Evolutionary conservation across 2,113 vertebrate genomes (phyloP).

Genomic region (Pseudorasbora parva): DNA sequence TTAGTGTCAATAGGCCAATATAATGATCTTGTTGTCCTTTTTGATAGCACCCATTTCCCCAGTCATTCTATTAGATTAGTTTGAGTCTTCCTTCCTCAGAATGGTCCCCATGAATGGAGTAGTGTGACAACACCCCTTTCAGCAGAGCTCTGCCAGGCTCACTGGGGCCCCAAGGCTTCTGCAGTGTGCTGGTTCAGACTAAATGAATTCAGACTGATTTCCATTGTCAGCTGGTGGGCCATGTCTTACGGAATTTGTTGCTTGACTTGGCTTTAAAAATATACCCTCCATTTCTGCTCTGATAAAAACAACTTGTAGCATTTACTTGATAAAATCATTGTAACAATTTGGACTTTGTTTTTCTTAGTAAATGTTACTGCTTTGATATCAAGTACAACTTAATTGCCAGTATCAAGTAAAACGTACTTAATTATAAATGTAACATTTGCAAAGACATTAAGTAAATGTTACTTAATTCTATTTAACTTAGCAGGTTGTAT

Average conservation of each 20-base stretch:
- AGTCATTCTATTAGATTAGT: conserved; percentile 16
- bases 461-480: too few relatives aligned
- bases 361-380: too few relatives aligned
- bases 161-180: conserved; percentile 27
- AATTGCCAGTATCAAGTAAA: too few relatives aligned
- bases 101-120: conserved; percentile 14
- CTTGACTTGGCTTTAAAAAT: conserved; percentile 40
- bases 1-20: background rate
- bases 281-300: conserved; percentile 24
- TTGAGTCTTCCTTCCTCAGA: background rate
- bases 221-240: conserved; percentile 44
- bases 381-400: too few relatives aligned
- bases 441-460: too few relatives aligned
- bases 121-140: conserved; percentile 18
- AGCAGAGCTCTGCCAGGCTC: background rate
- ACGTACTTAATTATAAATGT: too few relatives aligned
- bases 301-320: too few relatives aligned
- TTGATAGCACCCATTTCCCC: background rate
- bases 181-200: conserved; percentile 25
- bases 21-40: conserved; percentile 24
- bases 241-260: conserved; percentile 55
- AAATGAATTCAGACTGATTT: conserved; percentile 44
- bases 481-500: too few relatives aligned
- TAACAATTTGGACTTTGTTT: too few relatives aligned
- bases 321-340: too few relatives aligned